phyloP scores from a whole-genome alignment of 2,113 vertebrate genomes.

The Nansenia antarctica region DNA sequence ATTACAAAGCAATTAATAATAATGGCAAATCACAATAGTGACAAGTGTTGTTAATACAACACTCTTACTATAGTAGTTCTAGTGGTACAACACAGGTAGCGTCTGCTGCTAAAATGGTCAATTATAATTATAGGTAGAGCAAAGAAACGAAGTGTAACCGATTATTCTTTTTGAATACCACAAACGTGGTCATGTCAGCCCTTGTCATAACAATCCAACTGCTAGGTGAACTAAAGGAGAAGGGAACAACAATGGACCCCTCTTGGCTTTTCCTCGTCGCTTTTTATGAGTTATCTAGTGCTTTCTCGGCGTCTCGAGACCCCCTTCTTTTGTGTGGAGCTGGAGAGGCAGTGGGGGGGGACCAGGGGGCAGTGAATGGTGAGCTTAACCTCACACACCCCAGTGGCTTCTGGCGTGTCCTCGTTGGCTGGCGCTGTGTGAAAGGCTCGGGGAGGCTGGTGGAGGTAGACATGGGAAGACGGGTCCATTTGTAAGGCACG shows the following conservation, averaged over 20 bases:
- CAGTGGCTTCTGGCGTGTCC: neutral
- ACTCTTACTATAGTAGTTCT: no score
- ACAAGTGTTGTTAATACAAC: no score
- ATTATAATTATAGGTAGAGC: no score
- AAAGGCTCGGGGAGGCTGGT: no score
- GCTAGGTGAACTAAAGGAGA: neutral
- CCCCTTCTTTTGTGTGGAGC: conserved; percentile 20
- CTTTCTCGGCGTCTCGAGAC: conserved; percentile 32
- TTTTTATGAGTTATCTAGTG: conserved; percentile 35
- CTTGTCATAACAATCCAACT: neutral
- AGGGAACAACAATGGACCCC: conserved; percentile 18
- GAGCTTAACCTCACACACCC: neutral
- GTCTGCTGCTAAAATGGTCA: no score
- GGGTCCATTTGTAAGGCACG: no score
- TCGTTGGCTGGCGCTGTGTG: neutral
- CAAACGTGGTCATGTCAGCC: neutral
- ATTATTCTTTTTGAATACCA: no score
- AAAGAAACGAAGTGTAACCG: no score
- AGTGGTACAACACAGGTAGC: no score
- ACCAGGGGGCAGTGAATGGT: neutral
- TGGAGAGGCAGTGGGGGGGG: neutral
- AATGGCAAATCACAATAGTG: no score
- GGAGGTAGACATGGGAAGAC: no score
- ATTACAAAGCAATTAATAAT: no score
- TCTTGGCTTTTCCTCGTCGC: conserved; percentile 25